Evolutionary conservation across 2,113 vertebrate genomes (phyloP).

Genomic region (Saguinus imperator): DNA sequence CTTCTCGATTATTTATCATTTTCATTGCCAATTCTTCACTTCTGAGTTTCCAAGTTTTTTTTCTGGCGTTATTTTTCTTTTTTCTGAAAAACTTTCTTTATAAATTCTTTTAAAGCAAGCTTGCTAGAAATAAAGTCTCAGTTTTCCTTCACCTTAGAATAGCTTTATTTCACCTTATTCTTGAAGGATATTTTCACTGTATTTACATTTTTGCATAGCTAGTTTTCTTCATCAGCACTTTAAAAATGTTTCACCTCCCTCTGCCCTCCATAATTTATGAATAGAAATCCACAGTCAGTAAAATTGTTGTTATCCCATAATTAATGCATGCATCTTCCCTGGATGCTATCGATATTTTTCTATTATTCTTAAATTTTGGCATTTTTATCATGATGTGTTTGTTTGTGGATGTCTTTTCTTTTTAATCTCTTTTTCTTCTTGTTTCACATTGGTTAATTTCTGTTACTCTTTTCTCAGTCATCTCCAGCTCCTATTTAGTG

Average conservation of each 20-base stretch:
- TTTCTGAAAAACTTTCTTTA: neutral
- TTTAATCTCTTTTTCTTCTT: neutral
- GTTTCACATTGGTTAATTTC: neutral
- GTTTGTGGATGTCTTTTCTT: neutral
- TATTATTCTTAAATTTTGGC: neutral
- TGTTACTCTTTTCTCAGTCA: too few species aligned
- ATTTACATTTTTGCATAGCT: neutral
- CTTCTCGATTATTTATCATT: neutral
- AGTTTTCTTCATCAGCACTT: neutral
- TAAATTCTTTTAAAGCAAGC: neutral
- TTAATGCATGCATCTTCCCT: neutral
- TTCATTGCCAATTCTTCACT: neutral
- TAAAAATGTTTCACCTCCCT: neutral
- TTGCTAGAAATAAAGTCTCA: neutral
- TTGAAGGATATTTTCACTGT: neutral
- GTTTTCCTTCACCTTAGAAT: neutral
- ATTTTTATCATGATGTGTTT: neutral
- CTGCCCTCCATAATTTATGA: neutral
- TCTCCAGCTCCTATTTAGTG: neutral
- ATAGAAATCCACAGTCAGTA: neutral
- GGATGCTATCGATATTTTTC: neutral
- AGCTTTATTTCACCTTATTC: neutral
- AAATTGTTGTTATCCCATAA: neutral
- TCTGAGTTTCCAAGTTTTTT: neutral
- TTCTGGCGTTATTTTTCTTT: neutral